Base-by-base conservation (phyloP, 2,888 invertebrate species). In the Dryocosmus kuriphilus region DNA sequence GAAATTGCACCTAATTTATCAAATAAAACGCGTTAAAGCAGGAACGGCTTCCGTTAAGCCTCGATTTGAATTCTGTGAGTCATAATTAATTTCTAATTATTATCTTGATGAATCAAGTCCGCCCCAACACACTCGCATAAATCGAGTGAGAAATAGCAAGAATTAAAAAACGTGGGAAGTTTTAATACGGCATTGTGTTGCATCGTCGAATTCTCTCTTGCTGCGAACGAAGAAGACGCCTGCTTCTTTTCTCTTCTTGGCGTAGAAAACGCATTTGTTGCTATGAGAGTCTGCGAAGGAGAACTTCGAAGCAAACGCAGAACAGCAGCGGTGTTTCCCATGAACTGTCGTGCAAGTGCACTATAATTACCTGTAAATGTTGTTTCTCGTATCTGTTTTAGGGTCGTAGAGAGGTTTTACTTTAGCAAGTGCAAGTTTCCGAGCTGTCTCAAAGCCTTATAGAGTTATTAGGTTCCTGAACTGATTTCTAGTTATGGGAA, bases 301-400 rank as follows among this genome's bases (percentile, higher is more conserved):
- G 19, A 51, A 71, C 71, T 32, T 32, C 24, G 14, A 46, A 30
- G n/a, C 19, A 30, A 41, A 46, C 41, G 16, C 14, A 57, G 51
- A n/a, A 51, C 41, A 41, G 41, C 41, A 41, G 51, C 30, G 35
- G 9, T 14, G 27, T 51, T 71, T 71, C 71, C 71, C 51, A 71
- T 51, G 71, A 71, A 71, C 46, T 71, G 71, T 71, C 71, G 51
- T 67, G 51, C 71, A 27, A 71, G 51, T 71, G 46, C 71, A 30
- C 71, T 71, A 71, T 71, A 51, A 71, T 71, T 71, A 71, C 46
- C 30, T 71, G 46, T 71, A 71, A 71, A 71, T 71, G 46, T 71
- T 46, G 51, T 51, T 71, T 71, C 71, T 27, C 27, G 46, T 51
- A 71, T 71, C 71, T 71, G 51, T 71, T 71, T 71, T 71, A 19